A percentile compares a stretch with the other conserved stretches of the same genome.
Conservation (phyloP, 23 tunicate genomes). For the Diplosoma virens region DNA sequence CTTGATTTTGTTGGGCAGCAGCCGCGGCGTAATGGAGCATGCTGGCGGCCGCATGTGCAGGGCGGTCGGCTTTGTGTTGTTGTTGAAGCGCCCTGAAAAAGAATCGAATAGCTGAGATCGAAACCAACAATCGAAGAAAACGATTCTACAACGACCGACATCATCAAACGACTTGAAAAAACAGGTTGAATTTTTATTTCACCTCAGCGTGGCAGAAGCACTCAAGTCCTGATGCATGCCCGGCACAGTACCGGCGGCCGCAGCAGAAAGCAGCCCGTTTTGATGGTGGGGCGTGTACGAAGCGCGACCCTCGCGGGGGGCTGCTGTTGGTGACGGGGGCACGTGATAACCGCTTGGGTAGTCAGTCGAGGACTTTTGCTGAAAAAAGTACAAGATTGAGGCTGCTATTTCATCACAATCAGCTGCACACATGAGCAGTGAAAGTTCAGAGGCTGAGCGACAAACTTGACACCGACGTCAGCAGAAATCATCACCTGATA, state of each 20-base stretch:
- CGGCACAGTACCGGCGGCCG: slow-evolving; percentile 23
- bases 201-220: slow-evolving; percentile 87
- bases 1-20: slow-evolving; percentile 49
- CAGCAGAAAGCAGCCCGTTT: slow-evolving; percentile 74
- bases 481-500: background rate
- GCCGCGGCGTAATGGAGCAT: slow-evolving; percentile 85
- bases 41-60: slow-evolving; percentile 68
- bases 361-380: slow-evolving; percentile 41
- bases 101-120: background rate
- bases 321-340: slow-evolving; percentile 48
- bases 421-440: background rate
- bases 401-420: too few relatives aligned
- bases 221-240: slow-evolving; percentile 65
- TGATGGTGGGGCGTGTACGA: slow-evolving; percentile 62
- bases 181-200: background rate
- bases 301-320: slow-evolving; percentile 45
- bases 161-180: background rate
- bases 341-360: slow-evolving; percentile 57
- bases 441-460: background rate
- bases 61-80: slow-evolving; percentile 68
- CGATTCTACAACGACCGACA: background rate
- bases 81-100: slow-evolving; percentile 76
- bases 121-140: background rate
- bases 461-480: background rate
- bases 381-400: too few relatives aligned